phyloP scores from a whole-genome alignment of 2,113 vertebrate genomes.

The Calidris pugnax region DNA sequence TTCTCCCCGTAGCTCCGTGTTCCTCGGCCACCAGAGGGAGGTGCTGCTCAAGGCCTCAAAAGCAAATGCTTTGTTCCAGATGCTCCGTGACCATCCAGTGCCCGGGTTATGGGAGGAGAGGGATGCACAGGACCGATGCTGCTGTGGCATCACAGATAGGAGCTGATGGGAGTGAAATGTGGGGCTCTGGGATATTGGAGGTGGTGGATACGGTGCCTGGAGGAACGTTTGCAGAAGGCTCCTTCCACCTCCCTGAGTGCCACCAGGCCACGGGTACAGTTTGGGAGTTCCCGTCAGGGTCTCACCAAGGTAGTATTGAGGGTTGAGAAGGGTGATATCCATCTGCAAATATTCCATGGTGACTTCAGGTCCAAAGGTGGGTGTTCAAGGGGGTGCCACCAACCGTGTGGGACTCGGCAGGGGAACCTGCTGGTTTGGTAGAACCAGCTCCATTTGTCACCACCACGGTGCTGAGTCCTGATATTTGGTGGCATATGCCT shows the following conservation, averaged over 20 bases:
- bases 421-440: neutral
- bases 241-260: neutral
- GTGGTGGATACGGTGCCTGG: neutral
- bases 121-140: neutral
- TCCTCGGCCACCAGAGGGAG: slow-evolving; percentile 54
- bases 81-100: fast-evolving
- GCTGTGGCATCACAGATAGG: neutral
- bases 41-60: neutral
- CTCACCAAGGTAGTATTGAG: neutral
- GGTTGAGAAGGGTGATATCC: neutral
- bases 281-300: neutral
- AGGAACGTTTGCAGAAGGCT: neutral
- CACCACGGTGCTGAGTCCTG: neutral
- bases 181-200: neutral
- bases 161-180: neutral
- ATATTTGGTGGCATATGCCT: fast-evolving
- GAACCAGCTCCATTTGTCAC: neutral
- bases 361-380: neutral
- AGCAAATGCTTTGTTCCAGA: fast-evolving
- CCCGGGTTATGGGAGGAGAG: neutral
- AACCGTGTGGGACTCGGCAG: fast-evolving
- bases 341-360: neutral
- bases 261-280: neutral
- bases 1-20: neutral
- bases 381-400: neutral